Evolutionary conservation across 2,113 vertebrate genomes (phyloP).

Genomic region (Geococcyx californianus): DNA sequence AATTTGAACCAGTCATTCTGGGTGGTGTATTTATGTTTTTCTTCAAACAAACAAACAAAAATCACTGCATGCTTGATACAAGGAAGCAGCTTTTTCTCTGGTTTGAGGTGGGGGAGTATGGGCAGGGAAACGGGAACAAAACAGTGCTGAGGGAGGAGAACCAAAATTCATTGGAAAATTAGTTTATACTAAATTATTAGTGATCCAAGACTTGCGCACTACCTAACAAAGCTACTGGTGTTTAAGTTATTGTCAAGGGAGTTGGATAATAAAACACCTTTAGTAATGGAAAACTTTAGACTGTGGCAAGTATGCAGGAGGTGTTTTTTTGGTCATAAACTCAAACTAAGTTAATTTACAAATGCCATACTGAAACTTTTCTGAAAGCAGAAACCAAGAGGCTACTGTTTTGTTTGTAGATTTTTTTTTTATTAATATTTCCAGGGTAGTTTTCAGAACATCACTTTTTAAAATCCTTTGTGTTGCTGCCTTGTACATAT

Average conservation of each 20-base stretch:
- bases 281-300: constrained; percentile 5
- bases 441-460: neutral
- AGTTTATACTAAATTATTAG: neutral
- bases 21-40: neutral
- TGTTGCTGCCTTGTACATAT: neutral
- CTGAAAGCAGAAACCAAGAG: neutral
- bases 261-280: constrained; percentile 34
- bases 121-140: neutral
- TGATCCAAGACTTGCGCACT: neutral
- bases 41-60: neutral
- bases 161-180: neutral
- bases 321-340: neutral
- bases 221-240: constrained; percentile 28
- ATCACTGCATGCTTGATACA: neutral
- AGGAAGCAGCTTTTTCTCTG: neutral
- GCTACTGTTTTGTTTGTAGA: neutral
- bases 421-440: neutral
- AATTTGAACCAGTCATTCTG: neutral
- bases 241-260: constrained; percentile 9
- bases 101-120: neutral
- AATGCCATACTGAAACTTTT: neutral
- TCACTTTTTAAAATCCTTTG: neutral
- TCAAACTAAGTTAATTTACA: neutral
- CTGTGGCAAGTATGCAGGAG: neutral
- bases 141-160: neutral